Base-by-base conservation (phyloP, 92 coral and sea anemone genomes). In the Pocillopora meandrina region DNA sequence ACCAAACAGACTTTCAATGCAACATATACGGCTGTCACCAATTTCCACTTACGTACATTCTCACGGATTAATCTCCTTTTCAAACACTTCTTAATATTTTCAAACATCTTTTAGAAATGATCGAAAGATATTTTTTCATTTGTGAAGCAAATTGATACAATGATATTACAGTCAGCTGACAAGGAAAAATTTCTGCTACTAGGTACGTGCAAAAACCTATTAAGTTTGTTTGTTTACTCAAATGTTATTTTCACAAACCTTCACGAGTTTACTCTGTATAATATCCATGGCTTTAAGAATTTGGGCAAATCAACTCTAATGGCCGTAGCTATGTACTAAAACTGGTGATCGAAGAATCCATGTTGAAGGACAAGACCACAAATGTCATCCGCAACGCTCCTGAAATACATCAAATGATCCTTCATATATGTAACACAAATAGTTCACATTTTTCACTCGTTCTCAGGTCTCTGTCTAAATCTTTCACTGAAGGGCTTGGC, bases 281-380 rank as follows among this genome's bases (percentile, higher is more conserved):
- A n/a, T n/a, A 83, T 74, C 62, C 34, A 81, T 35, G 75, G 57
- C 61, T 71, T 80, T 60, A 52, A 71, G n/a, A 58, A 2, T 26
- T 47, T 5, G 52, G 15, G 76, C 3, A 70, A 72, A 19, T 21
- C 23, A 33, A 16, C 57, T 63, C 20, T 10, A 23, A 55, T 19
- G 36, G 58, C 55, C 61, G 19, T 10, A 19, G 8, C 21, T n/a
- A 70, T 11, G 31, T 18, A n/a, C 16, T 33, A 80, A 26, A 65
- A 31, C 2, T 62, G 14, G 20, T 20, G 0, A 11, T 23, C 9
- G 5, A 23, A 55, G 14, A 19, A 47, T 19, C 56, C 42, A 42
- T 33, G 4, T 2, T 15, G 34, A n/a, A 31, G 49, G 67, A 59
- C 18, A 23, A 64, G 17, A 2, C 9, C 62, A 31, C 20, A 9